Evolutionary conservation across 2,888 invertebrate genomes (phyloP).

Genomic region (Eubasilissa splendida): DNA sequence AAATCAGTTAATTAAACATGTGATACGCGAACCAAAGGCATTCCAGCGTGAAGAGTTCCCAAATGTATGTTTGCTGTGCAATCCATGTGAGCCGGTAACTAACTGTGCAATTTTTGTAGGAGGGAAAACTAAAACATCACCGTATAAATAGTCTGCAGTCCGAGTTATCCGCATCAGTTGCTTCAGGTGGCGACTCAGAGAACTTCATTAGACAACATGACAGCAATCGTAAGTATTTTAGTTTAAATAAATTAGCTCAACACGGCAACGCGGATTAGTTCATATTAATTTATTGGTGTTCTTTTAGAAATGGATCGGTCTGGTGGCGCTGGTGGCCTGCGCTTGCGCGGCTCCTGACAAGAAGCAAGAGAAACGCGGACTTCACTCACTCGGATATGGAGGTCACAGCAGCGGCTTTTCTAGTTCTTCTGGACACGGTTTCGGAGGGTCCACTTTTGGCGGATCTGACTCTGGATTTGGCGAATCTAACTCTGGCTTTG

Average conservation of each 20-base stretch:
- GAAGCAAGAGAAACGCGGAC: slow-evolving; percentile 48
- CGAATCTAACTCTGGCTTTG: not conserved
- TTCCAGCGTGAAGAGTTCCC: slow-evolving; percentile 12
- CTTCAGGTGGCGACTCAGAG: slow-evolving; percentile 42
- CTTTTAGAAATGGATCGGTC: slow-evolving; percentile 36
- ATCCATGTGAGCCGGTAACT: not conserved
- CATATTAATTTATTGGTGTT: not conserved
- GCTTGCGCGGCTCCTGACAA: slow-evolving; percentile 32
- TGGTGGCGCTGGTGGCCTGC: slow-evolving; percentile 37
- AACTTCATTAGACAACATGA: slow-evolving; percentile 35
- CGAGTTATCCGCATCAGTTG: slow-evolving; percentile 38
- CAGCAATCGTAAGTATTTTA: slow-evolving; percentile 36
- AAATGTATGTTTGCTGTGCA: slow-evolving; percentile 21
- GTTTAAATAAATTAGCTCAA: too few relatives aligned
- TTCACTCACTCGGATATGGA: slow-evolving; percentile 31
- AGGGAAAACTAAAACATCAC: slow-evolving; percentile 4
- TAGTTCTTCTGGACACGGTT: slow-evolving; percentile 7
- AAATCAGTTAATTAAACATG: slow-evolving; percentile 5
- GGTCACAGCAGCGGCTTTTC: slow-evolving; percentile 25
- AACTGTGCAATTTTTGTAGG: slow-evolving; percentile 3
- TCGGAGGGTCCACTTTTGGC: slow-evolving; percentile 11
- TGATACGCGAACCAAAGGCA: not conserved
- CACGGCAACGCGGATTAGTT: too few relatives aligned
- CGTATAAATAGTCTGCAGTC: slow-evolving; percentile 10
- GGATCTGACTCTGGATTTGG: not conserved